phyloP scores from a whole-genome alignment of 2,113 vertebrate species.

The Anguilla japonica region DNA sequence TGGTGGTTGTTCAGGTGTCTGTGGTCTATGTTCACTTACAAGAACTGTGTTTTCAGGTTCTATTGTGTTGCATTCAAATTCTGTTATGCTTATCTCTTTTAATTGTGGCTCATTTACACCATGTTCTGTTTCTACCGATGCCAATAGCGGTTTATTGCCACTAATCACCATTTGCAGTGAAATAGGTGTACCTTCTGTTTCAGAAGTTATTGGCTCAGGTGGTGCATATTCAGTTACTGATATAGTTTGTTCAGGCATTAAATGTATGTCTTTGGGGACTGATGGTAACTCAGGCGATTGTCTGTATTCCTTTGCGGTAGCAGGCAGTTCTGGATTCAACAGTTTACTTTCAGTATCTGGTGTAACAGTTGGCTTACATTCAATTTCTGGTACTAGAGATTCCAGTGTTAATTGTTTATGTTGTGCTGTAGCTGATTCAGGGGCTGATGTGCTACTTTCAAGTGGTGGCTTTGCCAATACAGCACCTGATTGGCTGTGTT shows the following conservation, averaged over 20 bases:
- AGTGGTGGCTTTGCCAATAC: not conserved
- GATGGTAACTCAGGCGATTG: not conserved
- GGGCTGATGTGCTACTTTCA: no score
- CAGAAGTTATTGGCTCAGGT: conserved; percentile 25
- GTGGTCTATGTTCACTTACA: not conserved
- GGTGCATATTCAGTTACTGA: no score
- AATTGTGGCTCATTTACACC: conserved; percentile 1
- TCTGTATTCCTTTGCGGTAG: conserved; percentile 41
- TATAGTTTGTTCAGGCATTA: no score
- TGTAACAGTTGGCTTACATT: not conserved
- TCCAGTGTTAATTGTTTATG: not conserved
- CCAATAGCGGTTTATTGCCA: not conserved
- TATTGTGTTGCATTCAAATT: not conserved
- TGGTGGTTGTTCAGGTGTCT: not conserved
- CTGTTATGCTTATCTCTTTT: not conserved
- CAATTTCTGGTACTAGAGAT: conserved; percentile 15
- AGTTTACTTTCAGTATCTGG: not conserved
- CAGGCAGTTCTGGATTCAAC: conserved; percentile 5
- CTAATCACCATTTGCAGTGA: not conserved
- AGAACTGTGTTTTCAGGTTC: not conserved
- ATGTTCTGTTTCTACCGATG: not conserved
- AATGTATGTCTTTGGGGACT: no score
- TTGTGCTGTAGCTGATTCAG: not conserved
- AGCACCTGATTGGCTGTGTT: conserved; percentile 28
- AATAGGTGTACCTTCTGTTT: not conserved